Percentiles rank a stretch among this genome's conserved stretches.
Evolutionary conservation across 2,888 invertebrate genomes (phyloP).

Genomic region (Scaptomyza flava): DNA sequence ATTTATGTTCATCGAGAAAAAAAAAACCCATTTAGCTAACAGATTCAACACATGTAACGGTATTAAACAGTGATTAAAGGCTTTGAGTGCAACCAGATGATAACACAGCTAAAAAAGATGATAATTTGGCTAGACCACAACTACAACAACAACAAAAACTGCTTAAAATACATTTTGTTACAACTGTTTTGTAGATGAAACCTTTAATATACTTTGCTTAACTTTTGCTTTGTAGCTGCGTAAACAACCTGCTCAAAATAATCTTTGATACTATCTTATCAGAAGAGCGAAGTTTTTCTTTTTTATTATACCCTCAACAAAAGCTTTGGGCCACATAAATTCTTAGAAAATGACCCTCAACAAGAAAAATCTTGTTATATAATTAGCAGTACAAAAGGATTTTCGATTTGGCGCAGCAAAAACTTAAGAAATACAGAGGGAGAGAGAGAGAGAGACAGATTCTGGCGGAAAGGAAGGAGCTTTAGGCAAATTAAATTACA

Average conservation of each 20-base stretch:
- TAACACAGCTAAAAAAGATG: slow-evolving; percentile 25
- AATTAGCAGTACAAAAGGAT: slow-evolving; percentile 68
- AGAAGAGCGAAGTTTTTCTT: slow-evolving; percentile 22
- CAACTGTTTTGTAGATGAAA: background rate
- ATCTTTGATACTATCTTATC: slow-evolving; percentile 4
- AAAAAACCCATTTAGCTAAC: slow-evolving; percentile 66
- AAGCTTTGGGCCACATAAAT: background rate
- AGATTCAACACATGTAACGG: slow-evolving; percentile 72
- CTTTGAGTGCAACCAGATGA: slow-evolving; percentile 26
- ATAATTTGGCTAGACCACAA: slow-evolving; percentile 8
- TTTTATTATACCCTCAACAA: background rate
- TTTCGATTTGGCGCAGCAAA: slow-evolving; percentile 44
- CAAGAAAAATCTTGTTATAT: slow-evolving; percentile 52
- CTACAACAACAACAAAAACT: background rate
- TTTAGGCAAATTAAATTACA: slow-evolving; percentile 76
- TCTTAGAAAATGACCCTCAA: slow-evolving; percentile 6
- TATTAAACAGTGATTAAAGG: slow-evolving; percentile 48
- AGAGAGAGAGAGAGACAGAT: slow-evolving; percentile 19
- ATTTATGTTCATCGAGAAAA: slow-evolving; percentile 60
- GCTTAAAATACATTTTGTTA: background rate
- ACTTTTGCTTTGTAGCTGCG: too few species aligned
- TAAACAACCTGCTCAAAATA: background rate
- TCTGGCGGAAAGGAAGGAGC: slow-evolving; percentile 30
- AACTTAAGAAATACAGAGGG: background rate
- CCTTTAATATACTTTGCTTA: background rate